Evolutionary conservation across 1,140 invertebrate species (phyloP), one percentile per base, ranked within the genome.

Genomic region (Apis florea): DNA sequence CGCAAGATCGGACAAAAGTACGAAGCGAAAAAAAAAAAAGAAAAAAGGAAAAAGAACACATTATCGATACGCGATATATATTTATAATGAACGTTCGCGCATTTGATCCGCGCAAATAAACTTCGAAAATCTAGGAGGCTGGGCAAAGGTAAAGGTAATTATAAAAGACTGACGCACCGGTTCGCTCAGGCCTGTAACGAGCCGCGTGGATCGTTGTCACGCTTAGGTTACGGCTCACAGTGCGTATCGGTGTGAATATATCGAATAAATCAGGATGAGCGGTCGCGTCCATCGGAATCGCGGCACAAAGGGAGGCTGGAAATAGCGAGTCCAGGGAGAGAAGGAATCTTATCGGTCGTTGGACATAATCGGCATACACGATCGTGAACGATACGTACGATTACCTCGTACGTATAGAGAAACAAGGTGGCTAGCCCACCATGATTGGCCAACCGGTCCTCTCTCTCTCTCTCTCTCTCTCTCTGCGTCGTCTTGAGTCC

Each of bases 341-440:
- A 47, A 75, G 61, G 21, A 81, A 67, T 75, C 71, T 75, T 68
- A 73, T 75, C 72, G 79, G 79, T 75, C 71, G 63, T 75, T 81
- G 79, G 71, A 67, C 53, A 75, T 81, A 74, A 74, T 66, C 78
- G 78, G 51, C 26, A 58, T 21, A 66, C 51, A 49, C 31, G 40
- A 31, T 79, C 31, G 78, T 47, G 59, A 17, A 51, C 79, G 73
- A 54, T 40, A 82, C 66, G 80, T 63, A 17, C 59, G 80, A 82
- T 83, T 83, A 77, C 67, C 76, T 49, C 54, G 53, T 15, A 13
- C 31, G 17, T n/a, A 61, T 59, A 13, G 21, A 58, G 49, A 58
- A 54, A 49, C 4, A 21, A 12, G 31, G 13, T 40, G 49, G 68
- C 17, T 3, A 26, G 51, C 13, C 59, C 53, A 6, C 12, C 12